Conservation (phyloP, 2,797 vertebrate genomes). For the Phoeniculus purpureus region DNA sequence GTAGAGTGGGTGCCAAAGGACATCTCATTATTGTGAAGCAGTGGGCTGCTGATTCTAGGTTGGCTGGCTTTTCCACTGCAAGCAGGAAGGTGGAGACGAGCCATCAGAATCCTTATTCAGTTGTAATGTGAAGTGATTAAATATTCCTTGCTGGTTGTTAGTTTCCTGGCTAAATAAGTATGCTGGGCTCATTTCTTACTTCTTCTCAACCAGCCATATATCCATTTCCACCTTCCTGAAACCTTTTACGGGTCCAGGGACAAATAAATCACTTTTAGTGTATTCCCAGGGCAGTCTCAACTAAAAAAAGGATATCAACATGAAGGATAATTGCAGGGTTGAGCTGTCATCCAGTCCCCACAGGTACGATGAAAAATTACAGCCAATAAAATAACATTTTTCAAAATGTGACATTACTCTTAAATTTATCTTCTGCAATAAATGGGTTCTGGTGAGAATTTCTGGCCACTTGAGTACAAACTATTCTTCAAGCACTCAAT, state of each 20-base stretch:
- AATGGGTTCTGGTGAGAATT: slow-evolving; percentile 90
- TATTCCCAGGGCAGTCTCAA: slow-evolving; percentile 87
- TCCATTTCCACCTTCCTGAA: slow-evolving; percentile 91
- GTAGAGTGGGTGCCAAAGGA: not conserved
- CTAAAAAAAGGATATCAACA: slow-evolving; percentile 89
- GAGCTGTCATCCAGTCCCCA: slow-evolving; percentile 91
- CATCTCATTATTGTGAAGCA: not conserved
- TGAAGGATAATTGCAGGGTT: slow-evolving; percentile 95
- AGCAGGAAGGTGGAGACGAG: not conserved
- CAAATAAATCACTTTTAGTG: slow-evolving; percentile 97
- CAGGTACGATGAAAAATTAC: slow-evolving; percentile 94
- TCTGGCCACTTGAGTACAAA: slow-evolving; percentile 89
- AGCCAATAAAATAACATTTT: slow-evolving; percentile 97
- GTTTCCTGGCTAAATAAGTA: slow-evolving; percentile 76
- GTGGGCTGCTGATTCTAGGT: not conserved
- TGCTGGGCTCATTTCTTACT: slow-evolving; percentile 72
- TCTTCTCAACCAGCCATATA: slow-evolving; percentile 83
- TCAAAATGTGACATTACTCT: slow-evolving; percentile 93
- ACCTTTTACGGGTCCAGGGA: slow-evolving; percentile 90
- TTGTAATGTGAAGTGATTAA: slow-evolving; percentile 34
- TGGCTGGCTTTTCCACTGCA: not conserved
- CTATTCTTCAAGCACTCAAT: slow-evolving; percentile 90
- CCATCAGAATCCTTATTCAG: not conserved
- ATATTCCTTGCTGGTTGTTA: slow-evolving; percentile 54
- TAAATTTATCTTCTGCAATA: slow-evolving; percentile 93